These are phyloP conservation scores for Premnoplex brunnescens DNA, from an alignment of 2,797 vertebrate species.

Conservation along the genomic window DNA sequence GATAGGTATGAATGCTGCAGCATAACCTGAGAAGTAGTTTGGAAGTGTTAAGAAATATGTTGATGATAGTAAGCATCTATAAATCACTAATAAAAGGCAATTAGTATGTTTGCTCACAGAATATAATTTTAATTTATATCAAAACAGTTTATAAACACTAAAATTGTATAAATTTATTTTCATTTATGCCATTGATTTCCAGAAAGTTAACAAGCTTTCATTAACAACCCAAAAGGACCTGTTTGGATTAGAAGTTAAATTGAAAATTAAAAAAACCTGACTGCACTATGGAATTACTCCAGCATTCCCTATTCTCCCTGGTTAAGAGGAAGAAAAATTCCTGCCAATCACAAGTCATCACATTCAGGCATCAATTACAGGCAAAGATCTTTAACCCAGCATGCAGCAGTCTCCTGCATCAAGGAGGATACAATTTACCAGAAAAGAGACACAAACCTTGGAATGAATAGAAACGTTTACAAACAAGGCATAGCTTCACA, in stretches of 20 bases:
- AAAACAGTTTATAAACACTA: not conserved
- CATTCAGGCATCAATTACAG: not conserved
- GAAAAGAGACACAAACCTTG: not conserved
- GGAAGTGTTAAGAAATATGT: not conserved
- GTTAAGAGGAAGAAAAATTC: not conserved
- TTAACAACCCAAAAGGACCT: not conserved
- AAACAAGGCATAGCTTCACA: not conserved
- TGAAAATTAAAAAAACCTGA: not conserved
- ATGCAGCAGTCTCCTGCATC: not conserved
- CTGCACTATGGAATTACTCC: not conserved
- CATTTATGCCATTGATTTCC: not conserved
- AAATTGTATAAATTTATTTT: not conserved
- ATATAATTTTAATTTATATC: not conserved
- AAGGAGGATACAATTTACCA: not conserved
- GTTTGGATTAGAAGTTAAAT: not conserved
- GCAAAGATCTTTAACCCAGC: not conserved
- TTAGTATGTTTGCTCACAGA: not conserved
- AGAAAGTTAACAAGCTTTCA: not conserved
- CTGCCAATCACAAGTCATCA: not conserved
- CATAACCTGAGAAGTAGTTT: not conserved
- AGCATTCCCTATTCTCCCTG: not conserved
- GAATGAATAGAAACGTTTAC: not conserved
- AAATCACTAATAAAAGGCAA: not conserved
- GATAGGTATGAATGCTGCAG: not conserved
- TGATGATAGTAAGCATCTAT: not conserved